phyloP scores from a whole-genome alignment of 64 coral and sea anemone genomes.

The Astreopora myriophthalma region DNA sequence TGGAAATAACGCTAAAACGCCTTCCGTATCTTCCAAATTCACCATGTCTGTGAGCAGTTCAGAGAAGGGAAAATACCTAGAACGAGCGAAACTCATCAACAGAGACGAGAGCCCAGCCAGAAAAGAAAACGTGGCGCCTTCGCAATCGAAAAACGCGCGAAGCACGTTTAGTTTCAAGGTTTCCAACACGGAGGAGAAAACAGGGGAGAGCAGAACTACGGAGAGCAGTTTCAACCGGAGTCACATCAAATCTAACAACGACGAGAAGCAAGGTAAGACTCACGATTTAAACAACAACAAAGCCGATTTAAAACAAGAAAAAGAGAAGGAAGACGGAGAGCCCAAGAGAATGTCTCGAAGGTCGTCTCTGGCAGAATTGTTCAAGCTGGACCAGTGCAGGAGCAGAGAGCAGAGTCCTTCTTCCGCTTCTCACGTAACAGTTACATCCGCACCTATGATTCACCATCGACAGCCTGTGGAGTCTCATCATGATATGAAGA shows the following conservation, averaged over 20 bases:
- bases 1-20: slow-evolving; percentile 30
- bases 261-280: slow-evolving; percentile 53
- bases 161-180: slow-evolving; percentile 84
- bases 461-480: slow-evolving; percentile 11
- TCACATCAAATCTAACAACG: slow-evolving; percentile 27
- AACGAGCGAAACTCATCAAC: not conserved
- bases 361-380: slow-evolving; percentile 85
- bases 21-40: slow-evolving; percentile 32
- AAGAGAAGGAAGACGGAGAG: slow-evolving; percentile 65
- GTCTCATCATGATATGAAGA: slow-evolving; percentile 62
- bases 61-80: not conserved
- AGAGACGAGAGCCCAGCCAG: slow-evolving; percentile 33
- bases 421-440: not conserved
- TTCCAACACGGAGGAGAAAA: not conserved
- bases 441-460: not conserved
- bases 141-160: slow-evolving; percentile 15
- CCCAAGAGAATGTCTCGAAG: slow-evolving; percentile 79
- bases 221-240: slow-evolving; percentile 17
- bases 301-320: slow-evolving; percentile 54
- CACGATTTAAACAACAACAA: slow-evolving; percentile 60
- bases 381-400: slow-evolving; percentile 78
- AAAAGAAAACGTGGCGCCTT: slow-evolving; percentile 29
- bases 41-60: slow-evolving; percentile 2
- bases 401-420: slow-evolving; percentile 40
- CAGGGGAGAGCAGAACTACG: not conserved